Evolutionary conservation across 2,113 vertebrate species (phyloP), one percentile per base, ranked within the genome.

Genomic region (Elgaria multicarinata): DNA sequence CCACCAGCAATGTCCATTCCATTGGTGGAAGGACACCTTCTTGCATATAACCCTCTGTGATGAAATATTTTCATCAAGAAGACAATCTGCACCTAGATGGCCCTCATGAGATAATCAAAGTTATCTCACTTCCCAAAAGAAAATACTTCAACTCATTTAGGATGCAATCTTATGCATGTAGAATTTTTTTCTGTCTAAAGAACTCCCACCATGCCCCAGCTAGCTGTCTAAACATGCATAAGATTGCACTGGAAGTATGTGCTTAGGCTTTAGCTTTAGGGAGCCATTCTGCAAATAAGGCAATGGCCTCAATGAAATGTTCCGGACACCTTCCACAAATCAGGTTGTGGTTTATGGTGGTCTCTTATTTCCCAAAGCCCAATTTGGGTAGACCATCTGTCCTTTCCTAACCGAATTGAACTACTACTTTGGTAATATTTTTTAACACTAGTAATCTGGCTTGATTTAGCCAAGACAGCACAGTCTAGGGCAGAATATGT

Each of bases 301-400:
- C 28, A 28, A 87, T 3, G 5, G 8, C 3, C 4, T 74, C 2
- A 44, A 18, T 33, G 18, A 36, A 88, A 7, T 80, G 24, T 79
- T 69, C 14, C 13, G 67, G 53, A 10, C 26, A 50, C 0, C 31
- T 69, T 18, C 79, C 12, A 83, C n/a, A 91, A 87, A 89, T 91
- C 90, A 90, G 93, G 89, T 88, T 91, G 67, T 93, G 64, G 82
- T 87, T 87, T 64, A 75, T n/a, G n/a, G n/a, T n/a, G 46, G 67
- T 20, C 24, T 62, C 55, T 95, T 90, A 91, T 93, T 90, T 90
- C 69, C 46, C 90, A 91, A 93, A 84, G 86, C 90, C 91, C 87
- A 87, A 91, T 87, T 87, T 85, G 28, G 42, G 26, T 26, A 85
- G 89, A 86, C 69, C 90, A 89, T 88, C 86, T 92, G 87, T 85